These are phyloP conservation scores for Diadema setosum DNA, from an alignment of 35 echinoderm and acorn worm genomes.

Conservation along the genomic window DNA sequence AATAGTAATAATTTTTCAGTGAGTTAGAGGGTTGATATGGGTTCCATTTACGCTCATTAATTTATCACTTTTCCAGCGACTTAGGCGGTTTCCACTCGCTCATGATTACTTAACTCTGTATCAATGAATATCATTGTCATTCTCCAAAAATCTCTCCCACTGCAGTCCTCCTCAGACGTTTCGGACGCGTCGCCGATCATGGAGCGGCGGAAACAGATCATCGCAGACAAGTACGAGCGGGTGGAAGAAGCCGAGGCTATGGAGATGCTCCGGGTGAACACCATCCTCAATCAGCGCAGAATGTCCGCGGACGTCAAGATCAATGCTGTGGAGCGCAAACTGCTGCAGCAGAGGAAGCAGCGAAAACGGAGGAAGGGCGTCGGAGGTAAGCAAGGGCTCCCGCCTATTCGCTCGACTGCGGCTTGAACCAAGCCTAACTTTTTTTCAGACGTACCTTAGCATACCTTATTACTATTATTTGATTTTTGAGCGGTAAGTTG, in stretches of 20 bases:
- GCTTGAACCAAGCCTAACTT: too few relatives aligned
- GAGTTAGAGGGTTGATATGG: too few relatives aligned
- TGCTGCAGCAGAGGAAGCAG: slow-evolving; percentile 2
- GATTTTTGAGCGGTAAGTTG: too few relatives aligned
- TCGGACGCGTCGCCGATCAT: neutral
- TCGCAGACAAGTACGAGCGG: neutral
- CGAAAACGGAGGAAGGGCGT: neutral
- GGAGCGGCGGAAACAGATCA: neutral
- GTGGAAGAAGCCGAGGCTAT: neutral
- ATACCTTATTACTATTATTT: too few relatives aligned
- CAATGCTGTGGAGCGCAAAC: neutral
- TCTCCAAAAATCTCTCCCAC: neutral
- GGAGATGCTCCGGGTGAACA: neutral
- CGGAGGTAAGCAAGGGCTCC: neutral
- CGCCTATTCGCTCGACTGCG: too few relatives aligned
- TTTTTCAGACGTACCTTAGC: too few relatives aligned
- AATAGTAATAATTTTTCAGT: too few relatives aligned
- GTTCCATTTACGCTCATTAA: too few relatives aligned
- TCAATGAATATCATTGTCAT: too few relatives aligned
- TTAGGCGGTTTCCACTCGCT: too few relatives aligned
- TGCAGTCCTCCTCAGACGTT: neutral
- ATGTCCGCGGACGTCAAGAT: slow-evolving; percentile 9
- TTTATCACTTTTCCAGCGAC: too few relatives aligned
- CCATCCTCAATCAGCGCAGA: slow-evolving; percentile 7
- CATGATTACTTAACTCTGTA: too few relatives aligned